Conservation (phyloP, 2,113 vertebrate species). For the Elachura formosa region DNA sequence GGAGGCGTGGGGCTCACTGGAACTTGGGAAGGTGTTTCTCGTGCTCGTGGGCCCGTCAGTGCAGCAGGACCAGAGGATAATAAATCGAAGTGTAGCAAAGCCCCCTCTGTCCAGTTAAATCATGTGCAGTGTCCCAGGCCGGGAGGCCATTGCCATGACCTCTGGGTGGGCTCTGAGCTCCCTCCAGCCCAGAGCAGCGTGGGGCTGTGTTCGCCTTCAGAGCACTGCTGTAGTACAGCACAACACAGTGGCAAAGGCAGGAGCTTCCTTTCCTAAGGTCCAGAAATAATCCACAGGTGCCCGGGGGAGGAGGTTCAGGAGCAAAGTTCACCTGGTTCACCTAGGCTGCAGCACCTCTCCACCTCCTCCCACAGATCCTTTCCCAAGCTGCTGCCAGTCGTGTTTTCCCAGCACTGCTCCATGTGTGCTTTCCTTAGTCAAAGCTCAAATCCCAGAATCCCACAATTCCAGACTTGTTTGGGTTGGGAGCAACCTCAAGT, state of each 20-base stretch:
- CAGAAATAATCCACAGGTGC: neutral
- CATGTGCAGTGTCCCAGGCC: neutral
- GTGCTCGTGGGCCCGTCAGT: neutral
- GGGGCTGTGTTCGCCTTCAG: neutral
- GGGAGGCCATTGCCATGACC: too few relatives aligned
- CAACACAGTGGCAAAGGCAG: neutral
- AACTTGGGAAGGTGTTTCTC: neutral
- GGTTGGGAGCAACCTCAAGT: fast-evolving
- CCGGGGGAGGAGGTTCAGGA: neutral
- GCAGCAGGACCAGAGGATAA: neutral
- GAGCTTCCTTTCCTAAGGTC: neutral
- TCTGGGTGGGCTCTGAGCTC: fast-evolving
- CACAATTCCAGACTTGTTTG: neutral
- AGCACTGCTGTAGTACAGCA: fast-evolving
- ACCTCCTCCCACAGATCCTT: neutral
- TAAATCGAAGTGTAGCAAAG: too few relatives aligned
- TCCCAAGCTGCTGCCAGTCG: fast-evolving
- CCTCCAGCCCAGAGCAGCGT: fast-evolving
- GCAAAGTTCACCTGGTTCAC: neutral
- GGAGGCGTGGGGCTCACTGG: fast-evolving
- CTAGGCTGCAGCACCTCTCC: neutral
- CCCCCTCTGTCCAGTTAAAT: fast-evolving
- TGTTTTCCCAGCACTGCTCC: neutral
- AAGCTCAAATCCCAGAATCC: neutral
- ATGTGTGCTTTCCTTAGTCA: fast-evolving